phyloP scores from a whole-genome alignment of 2,113 vertebrate species.

The Coregonus clupeaformis region DNA sequence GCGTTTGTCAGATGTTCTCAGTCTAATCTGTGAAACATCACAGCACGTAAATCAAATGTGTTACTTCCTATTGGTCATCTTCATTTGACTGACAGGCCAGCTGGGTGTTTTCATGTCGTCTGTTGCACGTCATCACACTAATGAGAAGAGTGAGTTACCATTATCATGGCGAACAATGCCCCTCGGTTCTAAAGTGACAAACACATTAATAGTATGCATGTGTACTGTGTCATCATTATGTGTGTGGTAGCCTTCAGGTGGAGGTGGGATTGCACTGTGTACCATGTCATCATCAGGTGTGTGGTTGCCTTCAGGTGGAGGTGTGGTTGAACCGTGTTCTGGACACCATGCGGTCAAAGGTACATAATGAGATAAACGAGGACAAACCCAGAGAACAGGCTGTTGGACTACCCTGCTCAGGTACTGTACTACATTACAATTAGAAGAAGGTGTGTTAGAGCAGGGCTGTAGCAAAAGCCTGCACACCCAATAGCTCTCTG shows the following conservation, averaged over 20 bases:
- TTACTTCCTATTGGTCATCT: too few relatives aligned
- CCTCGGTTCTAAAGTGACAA: background rate
- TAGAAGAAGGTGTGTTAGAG: too few relatives aligned
- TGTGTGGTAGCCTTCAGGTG: conserved; percentile 70
- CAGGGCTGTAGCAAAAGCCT: too few relatives aligned
- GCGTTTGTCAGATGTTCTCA: background rate
- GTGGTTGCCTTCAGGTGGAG: conserved; percentile 71
- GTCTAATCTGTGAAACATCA: too few relatives aligned
- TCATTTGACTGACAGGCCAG: too few relatives aligned
- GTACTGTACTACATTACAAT: conserved; percentile 53
- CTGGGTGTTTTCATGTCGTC: too few relatives aligned
- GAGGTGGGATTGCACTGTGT: conserved; percentile 83
- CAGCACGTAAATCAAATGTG: too few relatives aligned
- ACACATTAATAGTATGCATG: background rate
- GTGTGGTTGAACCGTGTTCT: conserved; percentile 64
- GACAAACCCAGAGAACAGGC: conserved; percentile 91
- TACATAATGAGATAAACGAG: conserved; percentile 85
- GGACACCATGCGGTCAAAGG: conserved; percentile 82
- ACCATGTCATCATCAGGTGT: background rate
- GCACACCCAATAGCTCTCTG: too few relatives aligned
- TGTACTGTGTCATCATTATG: background rate
- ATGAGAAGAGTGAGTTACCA: too few relatives aligned
- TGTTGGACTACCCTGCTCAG: conserved; percentile 88
- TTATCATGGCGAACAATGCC: background rate
- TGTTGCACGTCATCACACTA: too few relatives aligned